A percentile compares a stretch with the other conserved stretches of the same genome.
Evolutionary conservation across 1,140 invertebrate species (phyloP).

Genomic region (Trichonephila clavata): DNA sequence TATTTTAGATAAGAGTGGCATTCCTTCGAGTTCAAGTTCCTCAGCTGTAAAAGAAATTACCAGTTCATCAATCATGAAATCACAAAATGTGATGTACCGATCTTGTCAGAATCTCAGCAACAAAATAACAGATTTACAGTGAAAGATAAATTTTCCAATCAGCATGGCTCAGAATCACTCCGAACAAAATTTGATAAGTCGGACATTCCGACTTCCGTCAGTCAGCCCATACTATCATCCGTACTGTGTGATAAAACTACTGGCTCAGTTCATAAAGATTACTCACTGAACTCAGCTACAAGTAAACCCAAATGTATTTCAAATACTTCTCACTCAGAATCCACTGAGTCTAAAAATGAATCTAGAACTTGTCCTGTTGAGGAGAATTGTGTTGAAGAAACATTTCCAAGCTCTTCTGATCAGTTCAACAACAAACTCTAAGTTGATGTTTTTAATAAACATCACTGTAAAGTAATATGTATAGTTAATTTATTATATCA

Average conservation of each 20-base stretch:
- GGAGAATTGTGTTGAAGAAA: not conserved
- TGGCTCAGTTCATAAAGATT: constrained; percentile 22
- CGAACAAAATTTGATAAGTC: constrained; percentile 36
- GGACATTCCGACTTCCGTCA: constrained; percentile 60
- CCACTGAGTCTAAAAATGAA: constrained; percentile 54
- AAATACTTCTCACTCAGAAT: constrained; percentile 33
- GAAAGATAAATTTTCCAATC: not conserved
- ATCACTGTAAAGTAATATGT: constrained; percentile 59
- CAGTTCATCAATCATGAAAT: not conserved
- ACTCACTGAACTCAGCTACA: constrained; percentile 7
- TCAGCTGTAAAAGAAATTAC: constrained; percentile 34
- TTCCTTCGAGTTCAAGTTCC: constrained; percentile 56
- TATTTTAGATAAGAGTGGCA: constrained; percentile 58
- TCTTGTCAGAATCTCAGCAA: constrained; percentile 10
- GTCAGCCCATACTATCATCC: constrained; percentile 47
- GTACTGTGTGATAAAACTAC: constrained; percentile 36
- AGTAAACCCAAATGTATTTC: not conserved
- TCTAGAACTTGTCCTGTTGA: not conserved
- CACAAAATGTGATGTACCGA: not conserved
- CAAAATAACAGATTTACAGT: not conserved
- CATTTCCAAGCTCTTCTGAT: not conserved
- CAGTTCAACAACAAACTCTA: not conserved
- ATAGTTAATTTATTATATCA: constrained; percentile 72
- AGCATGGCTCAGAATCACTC: not conserved
- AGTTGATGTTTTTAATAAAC: constrained; percentile 58